Percentiles rank a stretch among this genome's conserved stretches.
These are phyloP conservation scores for Meandrina meandrites DNA, from an alignment of 92 coral and sea anemone species.

Conservation along the genomic window DNA sequence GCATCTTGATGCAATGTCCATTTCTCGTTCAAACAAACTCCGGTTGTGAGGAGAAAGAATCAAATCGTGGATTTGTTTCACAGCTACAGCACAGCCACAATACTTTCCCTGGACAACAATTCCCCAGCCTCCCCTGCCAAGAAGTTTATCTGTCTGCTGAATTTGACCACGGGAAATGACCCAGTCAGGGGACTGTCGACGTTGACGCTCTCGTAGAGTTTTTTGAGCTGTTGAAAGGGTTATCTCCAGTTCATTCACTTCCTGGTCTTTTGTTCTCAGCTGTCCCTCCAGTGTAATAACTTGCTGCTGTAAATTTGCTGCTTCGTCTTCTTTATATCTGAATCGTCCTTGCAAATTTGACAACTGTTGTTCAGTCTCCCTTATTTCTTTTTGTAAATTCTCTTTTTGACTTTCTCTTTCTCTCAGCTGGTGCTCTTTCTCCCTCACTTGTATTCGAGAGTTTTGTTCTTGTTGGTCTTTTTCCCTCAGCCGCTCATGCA, in stretches of 20 bases:
- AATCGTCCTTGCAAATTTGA: not conserved
- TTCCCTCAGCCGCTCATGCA: too few relatives aligned
- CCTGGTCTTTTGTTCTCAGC: not conserved
- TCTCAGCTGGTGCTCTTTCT: too few relatives aligned
- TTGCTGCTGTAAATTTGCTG: not conserved
- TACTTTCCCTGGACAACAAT: slow-evolving; percentile 53
- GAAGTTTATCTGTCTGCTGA: not conserved
- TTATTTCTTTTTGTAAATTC: not conserved
- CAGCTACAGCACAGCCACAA: slow-evolving; percentile 65
- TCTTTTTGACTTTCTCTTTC: too few relatives aligned
- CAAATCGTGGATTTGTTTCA: slow-evolving; percentile 50
- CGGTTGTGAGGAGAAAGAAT: slow-evolving; percentile 62
- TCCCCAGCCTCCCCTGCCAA: slow-evolving; percentile 74
- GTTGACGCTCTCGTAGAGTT: too few relatives aligned
- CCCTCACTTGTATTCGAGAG: too few relatives aligned
- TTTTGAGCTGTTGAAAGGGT: slow-evolving; percentile 6
- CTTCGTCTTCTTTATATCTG: not conserved
- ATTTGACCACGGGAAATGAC: too few relatives aligned
- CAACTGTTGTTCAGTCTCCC: not conserved
- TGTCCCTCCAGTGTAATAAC: not conserved
- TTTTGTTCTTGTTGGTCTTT: too few relatives aligned
- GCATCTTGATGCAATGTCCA: slow-evolving; percentile 56
- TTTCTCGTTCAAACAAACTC: slow-evolving; percentile 63
- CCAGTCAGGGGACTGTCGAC: too few relatives aligned
- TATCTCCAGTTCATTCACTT: not conserved